These are phyloP conservation scores for Phasia obesa DNA, from an alignment of 2,888 invertebrate genomes.

Conservation along the genomic window DNA sequence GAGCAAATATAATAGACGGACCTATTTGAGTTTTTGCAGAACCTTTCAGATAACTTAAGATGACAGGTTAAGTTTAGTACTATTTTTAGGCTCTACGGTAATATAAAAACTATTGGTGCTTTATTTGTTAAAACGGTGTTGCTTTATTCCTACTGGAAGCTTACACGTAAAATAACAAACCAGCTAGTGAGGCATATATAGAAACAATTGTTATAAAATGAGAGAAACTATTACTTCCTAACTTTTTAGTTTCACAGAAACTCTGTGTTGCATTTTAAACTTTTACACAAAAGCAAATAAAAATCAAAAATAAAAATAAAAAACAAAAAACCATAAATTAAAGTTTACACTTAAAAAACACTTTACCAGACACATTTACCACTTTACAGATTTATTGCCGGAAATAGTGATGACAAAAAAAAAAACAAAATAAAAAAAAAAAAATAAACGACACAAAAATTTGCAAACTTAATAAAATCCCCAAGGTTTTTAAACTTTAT, in stretches of 20 bases:
- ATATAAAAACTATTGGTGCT: too few species aligned
- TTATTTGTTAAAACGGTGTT: too few species aligned
- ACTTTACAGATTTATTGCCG: constrained; percentile 33
- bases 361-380: constrained; percentile 11
- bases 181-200: too few species aligned
- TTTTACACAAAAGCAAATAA: too few species aligned
- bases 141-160: too few species aligned
- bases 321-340: not conserved
- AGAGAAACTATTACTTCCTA: not conserved
- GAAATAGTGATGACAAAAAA: constrained; percentile 42
- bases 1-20: too few species aligned
- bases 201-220: not conserved
- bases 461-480: constrained; percentile 33
- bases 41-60: too few species aligned
- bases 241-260: not conserved
- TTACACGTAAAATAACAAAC: too few species aligned
- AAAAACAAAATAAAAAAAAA: too few species aligned
- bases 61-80: too few species aligned
- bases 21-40: too few species aligned
- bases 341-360: constrained; percentile 13
- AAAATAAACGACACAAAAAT: constrained; percentile 12
- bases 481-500: constrained; percentile 57
- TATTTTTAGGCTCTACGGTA: too few species aligned
- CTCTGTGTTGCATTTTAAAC: not conserved
- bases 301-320: not conserved